Evolutionary conservation across 2,888 invertebrate genomes (phyloP).

Genomic region (Tholera decimalis): DNA sequence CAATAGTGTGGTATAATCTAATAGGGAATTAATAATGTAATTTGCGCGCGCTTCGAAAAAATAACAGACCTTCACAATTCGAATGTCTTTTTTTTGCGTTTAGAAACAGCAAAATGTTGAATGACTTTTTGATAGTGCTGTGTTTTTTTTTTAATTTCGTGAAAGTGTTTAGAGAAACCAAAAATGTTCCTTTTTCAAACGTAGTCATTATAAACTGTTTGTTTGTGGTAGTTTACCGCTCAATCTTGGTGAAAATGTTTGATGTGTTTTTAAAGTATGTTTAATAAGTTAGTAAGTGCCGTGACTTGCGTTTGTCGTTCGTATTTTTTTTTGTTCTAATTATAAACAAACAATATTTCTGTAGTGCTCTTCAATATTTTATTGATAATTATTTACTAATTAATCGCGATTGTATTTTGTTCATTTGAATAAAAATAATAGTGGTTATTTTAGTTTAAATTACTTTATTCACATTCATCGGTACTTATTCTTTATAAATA

Average conservation of each 20-base stretch:
- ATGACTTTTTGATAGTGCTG: slow-evolving; percentile 4
- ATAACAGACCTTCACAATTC: slow-evolving; percentile 76
- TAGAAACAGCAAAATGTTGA: slow-evolving; percentile 7
- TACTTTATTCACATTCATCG: slow-evolving; percentile 11
- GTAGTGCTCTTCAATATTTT: slow-evolving; percentile 44
- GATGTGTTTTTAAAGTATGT: slow-evolving; percentile 65
- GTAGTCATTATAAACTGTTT: slow-evolving; percentile 56
- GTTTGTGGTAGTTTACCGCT: slow-evolving; percentile 58
- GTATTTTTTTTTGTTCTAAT: slow-evolving; percentile 49
- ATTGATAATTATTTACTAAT: slow-evolving; percentile 29
- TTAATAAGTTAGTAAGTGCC: slow-evolving; percentile 64
- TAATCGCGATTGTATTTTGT: slow-evolving; percentile 41
- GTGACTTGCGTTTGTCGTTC: slow-evolving; percentile 64
- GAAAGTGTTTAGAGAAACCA: slow-evolving; percentile 7
- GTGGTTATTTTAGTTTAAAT: neutral
- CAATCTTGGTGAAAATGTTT: slow-evolving; percentile 58
- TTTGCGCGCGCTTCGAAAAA: slow-evolving; percentile 78
- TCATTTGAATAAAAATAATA: slow-evolving; percentile 1
- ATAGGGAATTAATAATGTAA: slow-evolving; percentile 83
- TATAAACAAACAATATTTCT: slow-evolving; percentile 46
- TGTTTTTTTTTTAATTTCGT: slow-evolving; percentile 21
- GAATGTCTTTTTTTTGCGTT: slow-evolving; percentile 53
- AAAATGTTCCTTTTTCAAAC: slow-evolving; percentile 28
- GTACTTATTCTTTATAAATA: neutral
- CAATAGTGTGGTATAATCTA: slow-evolving; percentile 85